These are phyloP conservation scores for Carterocephalus palaemon DNA, from an alignment of 2,888 invertebrate genomes.

Conservation along the genomic window DNA sequence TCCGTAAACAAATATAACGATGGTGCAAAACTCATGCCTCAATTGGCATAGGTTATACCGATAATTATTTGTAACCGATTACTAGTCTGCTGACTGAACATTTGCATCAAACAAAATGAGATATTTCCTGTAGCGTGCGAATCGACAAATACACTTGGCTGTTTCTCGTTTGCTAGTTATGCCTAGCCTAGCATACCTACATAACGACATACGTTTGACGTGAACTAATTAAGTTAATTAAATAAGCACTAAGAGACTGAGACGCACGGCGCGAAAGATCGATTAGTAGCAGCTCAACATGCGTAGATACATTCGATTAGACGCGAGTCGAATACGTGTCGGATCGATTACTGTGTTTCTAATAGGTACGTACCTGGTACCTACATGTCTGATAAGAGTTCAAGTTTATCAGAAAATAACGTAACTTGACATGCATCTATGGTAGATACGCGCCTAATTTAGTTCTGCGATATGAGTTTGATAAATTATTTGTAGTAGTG, in stretches of 20 bases:
- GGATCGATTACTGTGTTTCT: conserved; percentile 19
- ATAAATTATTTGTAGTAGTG: no score
- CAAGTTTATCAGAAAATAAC: not conserved
- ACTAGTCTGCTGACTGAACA: not conserved
- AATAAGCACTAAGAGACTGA: not conserved
- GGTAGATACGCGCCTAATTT: no score
- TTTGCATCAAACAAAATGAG: not conserved
- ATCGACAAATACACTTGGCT: not conserved
- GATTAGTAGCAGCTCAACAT: conserved; percentile 6
- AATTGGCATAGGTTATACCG: no score
- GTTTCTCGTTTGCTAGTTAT: not conserved
- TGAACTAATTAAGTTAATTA: not conserved
- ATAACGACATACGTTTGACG: no score
- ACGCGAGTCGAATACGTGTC: conserved; percentile 12
- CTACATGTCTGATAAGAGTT: conserved; percentile 2
- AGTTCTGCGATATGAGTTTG: no score
- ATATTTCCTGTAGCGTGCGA: not conserved
- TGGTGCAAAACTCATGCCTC: no score
- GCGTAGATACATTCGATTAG: conserved; percentile 4
- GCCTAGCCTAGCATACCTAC: no score
- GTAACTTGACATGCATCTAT: not conserved
- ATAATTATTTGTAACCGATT: no score
- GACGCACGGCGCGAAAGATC: conserved; percentile 1
- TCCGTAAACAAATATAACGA: no score
- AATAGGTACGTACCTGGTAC: conserved; percentile 2